Base-by-base conservation (phyloP, 1,140 invertebrate genomes). In the Venturia canescens region DNA sequence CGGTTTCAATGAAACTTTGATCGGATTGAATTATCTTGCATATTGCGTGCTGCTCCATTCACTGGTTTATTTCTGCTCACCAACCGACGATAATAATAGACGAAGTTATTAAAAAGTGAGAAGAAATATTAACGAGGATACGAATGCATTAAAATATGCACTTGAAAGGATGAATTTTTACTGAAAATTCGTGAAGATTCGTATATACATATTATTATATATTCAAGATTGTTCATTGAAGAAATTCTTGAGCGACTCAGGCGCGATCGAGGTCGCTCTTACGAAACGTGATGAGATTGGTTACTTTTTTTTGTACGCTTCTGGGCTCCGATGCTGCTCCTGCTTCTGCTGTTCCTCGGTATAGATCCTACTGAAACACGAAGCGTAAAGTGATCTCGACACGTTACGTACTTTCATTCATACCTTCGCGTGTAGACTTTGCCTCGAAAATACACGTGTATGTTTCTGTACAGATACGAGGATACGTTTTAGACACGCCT, bases 261-360 rank as follows among this genome's bases (percentile, higher is more conserved):
- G 26, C 71, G 71, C 71, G 71, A 74, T 74, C 48, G 71, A 74
- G 71, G 71, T 74, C 48, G 48, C 16, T 50, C 71, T 74, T 74
- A 74, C 71, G 71, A 74, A 74, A 74, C 71, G 23, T 53, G 71
- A 74, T 50, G 71, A 74, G 71, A 74, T 74, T 48, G 26, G 71
- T 74, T 74, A 53, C 53, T 74, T 71, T 71, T 26, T 48, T 69
- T 69, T 69, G 1, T n/a, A 34, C 29, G 5, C 66, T 69, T 34
- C 60, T 63, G 60, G 26, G 23, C 60, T 63, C 60, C 23, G 60
- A 63, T 69, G 66, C 26, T 63, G 66, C 29, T 44, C 3, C 34
- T 34, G n/a, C n/a, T n/a, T n/a, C n/a, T 67, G 26, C 29, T 29
- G 66, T 15, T 31, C 66, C 31, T 31, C 15, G 66, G 27, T 15